Base-by-base conservation (phyloP, 2,797 vertebrate genomes). In the Sternarchorhynchus goeldii region DNA sequence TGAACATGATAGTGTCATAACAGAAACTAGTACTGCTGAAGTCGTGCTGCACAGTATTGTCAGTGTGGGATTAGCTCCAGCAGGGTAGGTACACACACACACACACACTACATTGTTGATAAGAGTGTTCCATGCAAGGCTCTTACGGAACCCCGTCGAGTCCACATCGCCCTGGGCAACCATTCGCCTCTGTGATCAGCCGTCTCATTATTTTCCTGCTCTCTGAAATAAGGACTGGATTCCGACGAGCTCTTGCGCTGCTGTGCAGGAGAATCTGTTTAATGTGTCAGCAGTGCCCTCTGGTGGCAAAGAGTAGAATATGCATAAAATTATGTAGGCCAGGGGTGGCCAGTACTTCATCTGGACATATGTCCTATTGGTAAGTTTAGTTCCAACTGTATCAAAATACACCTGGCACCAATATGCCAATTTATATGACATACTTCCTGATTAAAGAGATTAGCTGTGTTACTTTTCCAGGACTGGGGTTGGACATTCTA, bases 251-350 rank as follows among this genome's bases (percentile, higher is more conserved):
- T 45, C 17, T 5, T 34, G 53, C 32, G 21, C 16, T 34, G 25
- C 39, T 16, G 18, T 17, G 56, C 32, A 32, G 6, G 16, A 36
- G 20, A 31, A 17, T 63, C 18, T 41, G 2, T 36, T 55, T 25
- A 29, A 25, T 45, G 39, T 58, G 69, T n/a, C 86, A 81, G 88
- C 86, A 92, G 81, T 75, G 90, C 90, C 88, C 86, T 68, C 90
- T 72, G 87, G 88, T 91, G 90, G 89, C n/a, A 10, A 34, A 53
- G 0, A 50, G 18, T n/a, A n/a, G 57, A 16, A 78, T 4, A 0
- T 65, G 29, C 20, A 57, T 21, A 41, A 31, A 29, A 53, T 6
- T 1, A 14, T 12, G 45, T 50, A 50, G 45, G 34, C 34, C 4
- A 36, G 34, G 34, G 25, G 25, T 25, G 25, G 45, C 45, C 45